A percentile compares a stretch with the other conserved stretches of the same genome.
Evolutionary conservation across 23 tunicate genomes (phyloP).

Genomic region (Oikopleura vanhoeffeni): DNA sequence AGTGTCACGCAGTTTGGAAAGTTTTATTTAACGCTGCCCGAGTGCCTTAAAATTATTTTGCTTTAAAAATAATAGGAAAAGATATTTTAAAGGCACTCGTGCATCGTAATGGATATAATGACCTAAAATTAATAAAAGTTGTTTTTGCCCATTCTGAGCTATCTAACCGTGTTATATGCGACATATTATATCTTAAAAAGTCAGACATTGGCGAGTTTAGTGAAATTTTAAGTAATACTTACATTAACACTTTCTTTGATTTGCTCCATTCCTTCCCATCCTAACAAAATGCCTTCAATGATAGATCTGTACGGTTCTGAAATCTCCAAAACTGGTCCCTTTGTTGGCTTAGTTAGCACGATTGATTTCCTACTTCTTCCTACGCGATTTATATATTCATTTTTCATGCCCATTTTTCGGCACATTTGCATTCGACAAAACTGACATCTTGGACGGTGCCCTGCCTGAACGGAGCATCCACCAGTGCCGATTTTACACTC

Average conservation of each 20-base stretch:
- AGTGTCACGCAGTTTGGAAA: no score
- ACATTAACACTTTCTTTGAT: not conserved
- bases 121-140: no score
- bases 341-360: not conserved
- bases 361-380: not conserved
- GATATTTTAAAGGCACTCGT: no score
- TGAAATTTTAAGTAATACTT: no score
- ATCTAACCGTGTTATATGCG: no score
- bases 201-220: no score
- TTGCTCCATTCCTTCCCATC: slow-evolving; percentile 12
- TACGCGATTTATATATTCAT: not conserved
- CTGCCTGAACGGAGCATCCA: not conserved
- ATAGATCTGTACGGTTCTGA: not conserved
- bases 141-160: no score
- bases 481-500: not conserved
- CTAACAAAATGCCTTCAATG: slow-evolving; percentile 1
- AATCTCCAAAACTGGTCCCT: not conserved
- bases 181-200: no score
- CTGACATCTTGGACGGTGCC: not conserved
- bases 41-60: no score
- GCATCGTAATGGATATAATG: no score
- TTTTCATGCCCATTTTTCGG: slow-evolving; percentile 8
- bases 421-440: slow-evolving; percentile 2
- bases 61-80: no score
- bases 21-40: no score